Evolutionary conservation across 2,113 vertebrate genomes (phyloP), one percentile per base, ranked within the genome.

Genomic region (Crotalus helleri): DNA sequence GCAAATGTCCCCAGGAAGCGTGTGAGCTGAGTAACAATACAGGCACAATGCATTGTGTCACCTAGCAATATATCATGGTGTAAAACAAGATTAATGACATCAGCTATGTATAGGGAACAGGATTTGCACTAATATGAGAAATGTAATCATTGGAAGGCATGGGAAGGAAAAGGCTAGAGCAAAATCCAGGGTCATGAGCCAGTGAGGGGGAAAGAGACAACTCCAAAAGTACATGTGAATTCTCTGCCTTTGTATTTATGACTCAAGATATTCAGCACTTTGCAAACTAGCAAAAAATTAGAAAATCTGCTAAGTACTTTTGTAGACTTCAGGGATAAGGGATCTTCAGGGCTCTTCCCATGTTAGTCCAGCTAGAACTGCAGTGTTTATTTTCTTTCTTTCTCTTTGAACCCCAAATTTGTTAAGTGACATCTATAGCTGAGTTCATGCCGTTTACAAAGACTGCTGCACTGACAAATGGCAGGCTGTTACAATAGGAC

Each of bases 11-110:
- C 94, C 94, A 95, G 90, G 90, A 95, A 93, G 94, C 0, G 0
- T 97, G 96, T 96, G 96, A 97, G 96, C 92, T 19, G 96, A 93
- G 96, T 97, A 96, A 95, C 95, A 97, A 97, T 95, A 96, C 8
- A 7, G 92, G 88, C 21, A 96, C 93, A 94, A 94, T 93, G 92
- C 94, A 94, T 90, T 29, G 91, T 97, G 96, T 97, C 97, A 96
- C 93, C 95, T 95, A 93, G 95, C 88, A 96, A 97, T 97, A 92
- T 53, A 97, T 97, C 96, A 97, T 90, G 88, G 96, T 94, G 96
- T 57, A 95, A 97, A 97, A 97, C 92, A 97, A 97, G 96, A 97
- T 97, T 97, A 97, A 97, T 96, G 95, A 96, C 96, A 97, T 97
- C 96, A 97, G 94, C 94, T 95, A 96, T 90, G 26, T 64, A 95